Evolutionary conservation across 2,888 invertebrate species (phyloP).

Genomic region (Sthenelais limicola): DNA sequence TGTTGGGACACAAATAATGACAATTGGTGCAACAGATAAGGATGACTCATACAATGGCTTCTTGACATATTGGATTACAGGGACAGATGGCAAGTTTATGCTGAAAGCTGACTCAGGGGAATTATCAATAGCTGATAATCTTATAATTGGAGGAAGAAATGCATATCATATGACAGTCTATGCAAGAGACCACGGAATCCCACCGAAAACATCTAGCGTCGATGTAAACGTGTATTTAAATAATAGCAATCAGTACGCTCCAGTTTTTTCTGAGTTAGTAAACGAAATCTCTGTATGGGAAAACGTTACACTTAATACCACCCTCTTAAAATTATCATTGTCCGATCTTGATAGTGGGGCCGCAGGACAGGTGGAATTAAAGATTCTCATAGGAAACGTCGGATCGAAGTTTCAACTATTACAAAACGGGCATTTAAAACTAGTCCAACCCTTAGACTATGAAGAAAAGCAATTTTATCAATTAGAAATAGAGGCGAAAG

Average conservation of each 20-base stretch:
- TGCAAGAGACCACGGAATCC: slow-evolving; percentile 43
- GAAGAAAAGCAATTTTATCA: slow-evolving; percentile 33
- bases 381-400: slow-evolving; percentile 27
- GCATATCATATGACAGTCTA: slow-evolving; percentile 32
- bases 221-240: slow-evolving; percentile 32
- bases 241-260: slow-evolving; percentile 34
- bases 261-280: slow-evolving; percentile 38
- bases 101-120: slow-evolving; percentile 42
- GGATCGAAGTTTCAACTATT: slow-evolving; percentile 34
- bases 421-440: slow-evolving; percentile 11
- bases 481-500: slow-evolving; percentile 36
- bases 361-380: slow-evolving; percentile 35
- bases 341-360: slow-evolving; percentile 41
- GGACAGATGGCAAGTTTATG: slow-evolving; percentile 42
- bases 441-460: slow-evolving; percentile 37
- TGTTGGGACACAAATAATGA: slow-evolving; percentile 5
- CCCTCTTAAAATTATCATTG: slow-evolving; percentile 21
- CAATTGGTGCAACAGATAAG: slow-evolving; percentile 13
- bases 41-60: slow-evolving; percentile 39
- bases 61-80: slow-evolving; percentile 43
- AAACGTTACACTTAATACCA: neutral
- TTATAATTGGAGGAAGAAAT: slow-evolving; percentile 1
- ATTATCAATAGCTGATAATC: slow-evolving; percentile 23
- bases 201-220: slow-evolving; percentile 20
- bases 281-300: slow-evolving; percentile 35